Base-by-base conservation (phyloP, 2,888 invertebrate genomes). In the Tolmerus cingulatus region DNA sequence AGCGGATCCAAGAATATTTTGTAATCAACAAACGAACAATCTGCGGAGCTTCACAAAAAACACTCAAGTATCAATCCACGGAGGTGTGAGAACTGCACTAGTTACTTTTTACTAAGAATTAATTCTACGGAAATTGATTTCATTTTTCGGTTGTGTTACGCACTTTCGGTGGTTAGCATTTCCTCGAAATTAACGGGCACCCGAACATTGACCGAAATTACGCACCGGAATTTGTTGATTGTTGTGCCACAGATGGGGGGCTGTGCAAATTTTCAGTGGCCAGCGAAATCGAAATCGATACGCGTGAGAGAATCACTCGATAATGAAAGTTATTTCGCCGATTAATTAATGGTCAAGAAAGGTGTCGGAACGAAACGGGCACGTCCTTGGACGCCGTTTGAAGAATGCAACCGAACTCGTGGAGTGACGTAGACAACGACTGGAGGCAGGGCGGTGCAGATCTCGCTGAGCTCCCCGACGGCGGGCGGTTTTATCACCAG, bases 381-480 rank as follows among this genome's bases (percentile, higher is more conserved):
- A 78, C 81, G 82, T 82, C 82, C 82, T 55, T 66, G 82, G 34
- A 1, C 30, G 14, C 1, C 76, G 51, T 82, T 34, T 66, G 9
- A 66, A 57, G 34, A 30, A 51, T 82, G 82, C 66, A 82, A 82
- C 82, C 66, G 82, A 57, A 57, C 82, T 19, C 82, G 23, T 19
- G 37, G 9, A 8, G 82, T 82, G 57, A 79, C 79, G 27, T 46
- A 27, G 30, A 55, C 9, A 9, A 40, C 9, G 40, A 37, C 82
- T 76, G 34, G 51, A 2, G 51, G 37, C 34, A 30, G 30, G 30
- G 12, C 40, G 12, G 51, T 27, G 57, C n/a, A n/a, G 16, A 57
- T 82, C 82, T 30, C 82, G 23, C 23, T 14, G 19, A 27, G 23
- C 66, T 57, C 82, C 37, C 55, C 82, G 66, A 57, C 82, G 37